Evolutionary conservation across 1,140 invertebrate species (phyloP).

Genomic region (Lucilia sericata): DNA sequence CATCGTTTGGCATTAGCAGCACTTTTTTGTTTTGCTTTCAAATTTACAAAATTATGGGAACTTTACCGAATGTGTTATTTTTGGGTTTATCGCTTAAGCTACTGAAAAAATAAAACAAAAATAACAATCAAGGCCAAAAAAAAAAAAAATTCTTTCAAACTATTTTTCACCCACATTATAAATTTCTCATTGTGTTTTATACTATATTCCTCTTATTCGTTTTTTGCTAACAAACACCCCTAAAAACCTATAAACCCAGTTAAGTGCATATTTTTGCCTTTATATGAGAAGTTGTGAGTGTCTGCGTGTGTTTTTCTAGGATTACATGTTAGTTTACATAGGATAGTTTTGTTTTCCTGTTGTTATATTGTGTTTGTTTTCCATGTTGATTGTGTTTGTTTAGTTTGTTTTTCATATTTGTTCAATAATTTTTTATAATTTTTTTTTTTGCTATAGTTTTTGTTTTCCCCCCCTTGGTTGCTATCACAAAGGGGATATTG

Average conservation of each 20-base stretch:
- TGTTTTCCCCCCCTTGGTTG: too few relatives aligned
- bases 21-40: neutral
- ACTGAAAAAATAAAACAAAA: too few relatives aligned
- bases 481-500: neutral
- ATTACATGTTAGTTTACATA: slow-evolving; percentile 21
- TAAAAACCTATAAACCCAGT: slow-evolving; percentile 18
- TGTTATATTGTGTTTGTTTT: neutral
- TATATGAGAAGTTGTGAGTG: neutral
- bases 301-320: neutral
- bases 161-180: slow-evolving; percentile 8
- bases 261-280: neutral
- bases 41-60: neutral
- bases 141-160: neutral
- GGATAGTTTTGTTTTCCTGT: slow-evolving; percentile 3
- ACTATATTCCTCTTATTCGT: neutral
- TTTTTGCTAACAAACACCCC: slow-evolving; percentile 14
- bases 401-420: neutral
- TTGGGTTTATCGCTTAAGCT: neutral
- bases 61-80: neutral
- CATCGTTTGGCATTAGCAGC: neutral
- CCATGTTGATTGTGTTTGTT: neutral
- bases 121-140: neutral
- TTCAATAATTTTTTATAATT: neutral
- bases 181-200: neutral
- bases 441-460: neutral